phyloP scores from a whole-genome alignment of 1,140 invertebrate genomes.

The Drosophila arizonae region DNA sequence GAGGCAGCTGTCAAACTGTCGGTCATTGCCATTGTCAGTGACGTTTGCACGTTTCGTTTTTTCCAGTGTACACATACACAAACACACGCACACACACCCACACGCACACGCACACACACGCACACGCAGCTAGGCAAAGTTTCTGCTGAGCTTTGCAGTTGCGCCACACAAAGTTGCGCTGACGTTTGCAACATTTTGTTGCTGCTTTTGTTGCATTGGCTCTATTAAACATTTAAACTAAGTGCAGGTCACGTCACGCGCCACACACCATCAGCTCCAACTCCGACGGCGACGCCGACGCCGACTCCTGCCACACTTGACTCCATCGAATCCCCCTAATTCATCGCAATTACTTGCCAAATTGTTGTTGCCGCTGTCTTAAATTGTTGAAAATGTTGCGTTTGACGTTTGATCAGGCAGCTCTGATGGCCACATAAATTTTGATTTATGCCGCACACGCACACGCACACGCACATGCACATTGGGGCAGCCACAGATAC shows the following conservation, averaged over 20 bases:
- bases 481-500: too few species aligned
- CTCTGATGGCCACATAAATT: slow-evolving; percentile 66
- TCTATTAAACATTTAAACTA: slow-evolving; percentile 61
- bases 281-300: too few species aligned
- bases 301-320: too few species aligned
- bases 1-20: slow-evolving; percentile 27
- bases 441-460: slow-evolving; percentile 62
- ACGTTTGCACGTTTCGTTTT: slow-evolving; percentile 16
- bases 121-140: slow-evolving; percentile 18
- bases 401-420: slow-evolving; percentile 53
- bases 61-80: slow-evolving; percentile 7
- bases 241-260: slow-evolving; percentile 29
- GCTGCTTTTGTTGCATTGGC: slow-evolving; percentile 46
- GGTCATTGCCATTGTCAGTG: slow-evolving; percentile 23
- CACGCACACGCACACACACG: not conserved
- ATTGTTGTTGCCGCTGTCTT: slow-evolving; percentile 40
- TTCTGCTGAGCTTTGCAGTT: slow-evolving; percentile 64
- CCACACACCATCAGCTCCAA: not conserved
- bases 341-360: slow-evolving; percentile 57
- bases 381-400: slow-evolving; percentile 60
- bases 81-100: not conserved
- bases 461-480: not conserved
- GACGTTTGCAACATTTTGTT: slow-evolving; percentile 56
- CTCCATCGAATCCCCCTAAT: not conserved
- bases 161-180: slow-evolving; percentile 56